phyloP scores from a whole-genome alignment of 2,113 vertebrate genomes.

The Peromyscus polionotus region DNA sequence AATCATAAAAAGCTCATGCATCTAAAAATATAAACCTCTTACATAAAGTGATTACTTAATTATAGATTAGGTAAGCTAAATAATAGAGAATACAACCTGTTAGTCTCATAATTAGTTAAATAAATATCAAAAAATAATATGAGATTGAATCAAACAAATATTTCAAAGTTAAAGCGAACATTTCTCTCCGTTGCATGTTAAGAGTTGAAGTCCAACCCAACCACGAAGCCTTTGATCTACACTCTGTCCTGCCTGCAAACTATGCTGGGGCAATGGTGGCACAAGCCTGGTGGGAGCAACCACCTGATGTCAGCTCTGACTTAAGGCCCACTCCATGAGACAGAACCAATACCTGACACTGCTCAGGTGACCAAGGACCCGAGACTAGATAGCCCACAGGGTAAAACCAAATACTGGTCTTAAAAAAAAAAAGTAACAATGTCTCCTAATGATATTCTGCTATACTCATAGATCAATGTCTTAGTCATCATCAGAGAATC shows the following conservation, averaged over 20 bases:
- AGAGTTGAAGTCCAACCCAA: background rate
- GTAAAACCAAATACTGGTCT: background rate
- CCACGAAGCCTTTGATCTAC: background rate
- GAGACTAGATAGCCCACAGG: background rate
- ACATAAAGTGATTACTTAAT: background rate
- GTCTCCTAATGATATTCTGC: background rate
- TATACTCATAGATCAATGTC: background rate
- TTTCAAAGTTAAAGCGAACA: background rate
- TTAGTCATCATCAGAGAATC: background rate
- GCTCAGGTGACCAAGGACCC: background rate
- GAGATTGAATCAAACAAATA: background rate
- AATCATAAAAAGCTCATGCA: background rate
- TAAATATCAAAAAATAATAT: background rate
- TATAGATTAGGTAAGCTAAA: conserved; percentile 26
- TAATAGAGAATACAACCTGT: background rate
- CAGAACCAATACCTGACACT: background rate
- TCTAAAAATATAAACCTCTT: background rate
- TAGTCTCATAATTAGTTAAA: conserved; percentile 32
- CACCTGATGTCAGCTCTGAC: background rate
- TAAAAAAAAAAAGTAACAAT: too few species aligned
- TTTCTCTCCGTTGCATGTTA: background rate
- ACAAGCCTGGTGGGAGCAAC: background rate
- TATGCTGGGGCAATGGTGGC: background rate
- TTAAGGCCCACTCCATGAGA: background rate
- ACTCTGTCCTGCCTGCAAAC: background rate